Conservation (phyloP, 1,140 invertebrate genomes). For the Apis florea region DNA sequence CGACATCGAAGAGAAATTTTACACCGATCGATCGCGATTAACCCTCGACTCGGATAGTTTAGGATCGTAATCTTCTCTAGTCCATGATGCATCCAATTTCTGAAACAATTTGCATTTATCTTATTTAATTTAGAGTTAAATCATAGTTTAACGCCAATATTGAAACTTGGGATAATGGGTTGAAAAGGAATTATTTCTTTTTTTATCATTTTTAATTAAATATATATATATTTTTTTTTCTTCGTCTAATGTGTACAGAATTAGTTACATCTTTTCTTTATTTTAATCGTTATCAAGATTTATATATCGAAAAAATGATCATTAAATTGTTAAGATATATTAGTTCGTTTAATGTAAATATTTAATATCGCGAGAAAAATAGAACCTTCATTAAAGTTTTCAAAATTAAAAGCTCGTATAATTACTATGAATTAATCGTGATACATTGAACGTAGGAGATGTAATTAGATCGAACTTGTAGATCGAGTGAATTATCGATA, state of each 20-base stretch:
- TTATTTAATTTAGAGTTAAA: not conserved
- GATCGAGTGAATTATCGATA: constrained; percentile 75
- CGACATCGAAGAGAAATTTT: constrained; percentile 61
- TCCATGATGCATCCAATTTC: not conserved
- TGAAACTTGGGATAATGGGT: too few species aligned
- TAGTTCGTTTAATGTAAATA: constrained; percentile 28
- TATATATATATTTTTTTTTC: not conserved
- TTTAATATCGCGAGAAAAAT: not conserved
- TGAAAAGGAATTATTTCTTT: not conserved
- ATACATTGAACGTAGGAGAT: constrained; percentile 53
- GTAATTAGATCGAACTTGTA: constrained; percentile 37
- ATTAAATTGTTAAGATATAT: not conserved
- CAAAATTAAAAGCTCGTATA: constrained; percentile 51
- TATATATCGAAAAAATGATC: not conserved
- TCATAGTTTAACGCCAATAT: too few species aligned
- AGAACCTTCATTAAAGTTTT: constrained; percentile 1
- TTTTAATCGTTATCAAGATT: not conserved
- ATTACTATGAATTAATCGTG: constrained; percentile 72
- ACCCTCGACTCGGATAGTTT: constrained; percentile 21
- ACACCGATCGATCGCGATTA: constrained; percentile 64
- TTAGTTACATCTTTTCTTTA: not conserved
- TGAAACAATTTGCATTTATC: not conserved
- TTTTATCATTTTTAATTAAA: not conserved
- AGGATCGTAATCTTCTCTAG: constrained; percentile 7
- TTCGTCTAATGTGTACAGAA: not conserved